These are phyloP conservation scores for Apamea crenata DNA, from an alignment of 2,888 invertebrate genomes.

Conservation along the genomic window DNA sequence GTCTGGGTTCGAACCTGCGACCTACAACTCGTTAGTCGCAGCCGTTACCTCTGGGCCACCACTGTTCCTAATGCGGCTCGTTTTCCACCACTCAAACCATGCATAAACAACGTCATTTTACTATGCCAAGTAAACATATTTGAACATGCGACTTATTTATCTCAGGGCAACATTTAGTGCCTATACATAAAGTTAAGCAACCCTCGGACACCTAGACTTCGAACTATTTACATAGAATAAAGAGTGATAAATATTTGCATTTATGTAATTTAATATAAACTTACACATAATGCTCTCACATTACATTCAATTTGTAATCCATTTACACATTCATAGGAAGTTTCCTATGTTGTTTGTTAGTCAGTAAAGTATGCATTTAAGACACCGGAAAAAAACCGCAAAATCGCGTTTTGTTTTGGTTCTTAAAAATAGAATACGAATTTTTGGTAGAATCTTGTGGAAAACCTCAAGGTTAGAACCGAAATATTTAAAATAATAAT, in stretches of 20 bases:
- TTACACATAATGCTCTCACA: background rate
- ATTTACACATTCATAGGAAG: background rate
- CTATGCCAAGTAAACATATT: background rate
- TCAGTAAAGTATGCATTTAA: background rate
- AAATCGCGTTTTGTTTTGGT: background rate
- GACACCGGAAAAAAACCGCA: background rate
- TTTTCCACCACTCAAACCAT: background rate
- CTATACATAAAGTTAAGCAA: slow-evolving; percentile 1
- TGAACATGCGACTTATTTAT: background rate
- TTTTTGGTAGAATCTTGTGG: background rate
- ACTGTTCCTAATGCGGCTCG: too few relatives aligned
- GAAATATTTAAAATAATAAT: background rate
- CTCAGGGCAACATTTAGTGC: background rate
- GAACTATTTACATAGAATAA: slow-evolving; percentile 2
- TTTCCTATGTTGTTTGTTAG: background rate
- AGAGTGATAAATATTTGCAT: slow-evolving; percentile 8
- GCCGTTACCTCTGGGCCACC: too few relatives aligned
- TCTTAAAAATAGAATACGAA: background rate
- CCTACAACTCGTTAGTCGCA: too few relatives aligned
- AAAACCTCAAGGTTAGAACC: background rate
- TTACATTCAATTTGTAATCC: background rate
- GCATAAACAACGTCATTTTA: background rate
- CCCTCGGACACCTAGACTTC: slow-evolving; percentile 30
- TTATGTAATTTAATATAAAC: background rate
- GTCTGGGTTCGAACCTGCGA: too few relatives aligned